Evolutionary conservation across 2,888 invertebrate genomes (phyloP).

Genomic region (Andrena hattorfiana): DNA sequence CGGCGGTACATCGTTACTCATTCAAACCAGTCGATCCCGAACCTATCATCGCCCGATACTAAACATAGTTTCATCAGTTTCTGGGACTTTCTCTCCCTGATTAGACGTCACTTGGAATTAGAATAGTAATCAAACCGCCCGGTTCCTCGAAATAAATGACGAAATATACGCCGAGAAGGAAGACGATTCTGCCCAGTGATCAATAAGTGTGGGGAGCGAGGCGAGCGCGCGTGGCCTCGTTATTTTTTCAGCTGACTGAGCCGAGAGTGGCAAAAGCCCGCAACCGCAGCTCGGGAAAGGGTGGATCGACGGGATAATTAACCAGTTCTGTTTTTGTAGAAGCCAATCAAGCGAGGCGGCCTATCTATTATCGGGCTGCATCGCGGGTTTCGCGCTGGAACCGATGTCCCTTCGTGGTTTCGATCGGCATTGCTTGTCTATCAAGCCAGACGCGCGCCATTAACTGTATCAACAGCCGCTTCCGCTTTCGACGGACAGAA

Average conservation of each 20-base stretch:
- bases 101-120: neutral
- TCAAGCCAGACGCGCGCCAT: constrained; percentile 69
- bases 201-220: constrained; percentile 26
- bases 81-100: neutral
- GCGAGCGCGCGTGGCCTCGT: constrained; percentile 66
- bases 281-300: constrained; percentile 52
- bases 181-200: constrained; percentile 25
- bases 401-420: constrained; percentile 10
- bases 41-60: neutral
- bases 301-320: constrained; percentile 75
- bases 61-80: neutral
- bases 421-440: constrained; percentile 63
- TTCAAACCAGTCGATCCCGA: neutral
- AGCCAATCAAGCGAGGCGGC: constrained; percentile 74
- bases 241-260: constrained; percentile 81
- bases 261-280: constrained; percentile 43
- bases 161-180: constrained; percentile 1
- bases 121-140: neutral
- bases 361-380: constrained; percentile 60
- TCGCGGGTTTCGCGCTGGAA: constrained; percentile 52
- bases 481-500: constrained; percentile 56
- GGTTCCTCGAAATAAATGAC: neutral
- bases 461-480: constrained; percentile 74
- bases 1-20: neutral
- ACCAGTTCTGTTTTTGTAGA: constrained; percentile 78